phyloP scores from a whole-genome alignment of 1,140 invertebrate genomes.

The Pogonomyrmex barbatus region DNA sequence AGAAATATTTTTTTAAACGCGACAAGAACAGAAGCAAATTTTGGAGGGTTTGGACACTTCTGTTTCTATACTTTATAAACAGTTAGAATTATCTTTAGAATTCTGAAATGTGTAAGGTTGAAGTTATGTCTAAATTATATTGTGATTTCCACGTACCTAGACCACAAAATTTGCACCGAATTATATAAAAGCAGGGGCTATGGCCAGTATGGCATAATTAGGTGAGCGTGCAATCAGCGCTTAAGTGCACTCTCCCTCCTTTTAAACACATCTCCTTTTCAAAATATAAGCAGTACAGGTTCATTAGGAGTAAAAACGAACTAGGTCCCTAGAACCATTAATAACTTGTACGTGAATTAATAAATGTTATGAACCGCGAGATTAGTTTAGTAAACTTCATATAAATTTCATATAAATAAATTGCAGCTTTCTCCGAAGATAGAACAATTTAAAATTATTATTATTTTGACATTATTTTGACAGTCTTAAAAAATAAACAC shows the following conservation, averaged over 20 bases:
- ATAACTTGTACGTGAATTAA: slow-evolving; percentile 43
- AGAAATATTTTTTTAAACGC: background rate
- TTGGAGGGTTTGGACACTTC: background rate
- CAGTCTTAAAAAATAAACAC: too few relatives aligned
- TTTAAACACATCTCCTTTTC: slow-evolving; percentile 50
- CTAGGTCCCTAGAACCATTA: background rate
- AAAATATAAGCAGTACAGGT: slow-evolving; percentile 34
- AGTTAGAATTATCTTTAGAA: background rate
- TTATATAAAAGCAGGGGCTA: slow-evolving; percentile 52
- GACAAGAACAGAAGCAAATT: background rate
- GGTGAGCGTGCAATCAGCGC: slow-evolving; percentile 50
- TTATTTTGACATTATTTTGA: background rate
- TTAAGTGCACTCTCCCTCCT: slow-evolving; percentile 47
- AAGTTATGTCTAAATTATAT: slow-evolving; percentile 8
- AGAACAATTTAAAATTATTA: background rate
- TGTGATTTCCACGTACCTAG: slow-evolving; percentile 28
- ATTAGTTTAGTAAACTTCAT: background rate
- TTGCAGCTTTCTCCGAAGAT: too few relatives aligned
- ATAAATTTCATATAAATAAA: background rate
- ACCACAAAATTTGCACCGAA: slow-evolving; percentile 53
- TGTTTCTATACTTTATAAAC: background rate
- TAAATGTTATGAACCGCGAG: background rate
- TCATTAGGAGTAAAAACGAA: slow-evolving; percentile 46
- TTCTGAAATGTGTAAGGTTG: background rate
- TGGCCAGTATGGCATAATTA: slow-evolving; percentile 51